Percentiles rank a stretch among this genome's conserved stretches.
phyloP scores from a whole-genome alignment of 2,888 invertebrate genomes.

The Choreutis nemorana region DNA sequence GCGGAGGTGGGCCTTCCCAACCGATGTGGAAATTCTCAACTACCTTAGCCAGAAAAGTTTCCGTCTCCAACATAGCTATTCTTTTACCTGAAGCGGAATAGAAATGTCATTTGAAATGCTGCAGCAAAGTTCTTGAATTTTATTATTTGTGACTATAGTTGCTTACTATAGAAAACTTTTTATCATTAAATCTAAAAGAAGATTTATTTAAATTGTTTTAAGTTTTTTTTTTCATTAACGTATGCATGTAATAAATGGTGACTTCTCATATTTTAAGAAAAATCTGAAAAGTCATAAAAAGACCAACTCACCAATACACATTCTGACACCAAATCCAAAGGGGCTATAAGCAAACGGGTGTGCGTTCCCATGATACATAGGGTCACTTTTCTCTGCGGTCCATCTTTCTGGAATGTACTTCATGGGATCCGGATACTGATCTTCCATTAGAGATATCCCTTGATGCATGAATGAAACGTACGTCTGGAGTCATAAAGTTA shows the following conservation, averaged over 20 bases:
- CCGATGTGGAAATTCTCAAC: constrained; percentile 26
- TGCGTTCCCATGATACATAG: constrained; percentile 43
- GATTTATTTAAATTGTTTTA: too few relatives aligned
- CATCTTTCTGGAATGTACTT: constrained; percentile 81
- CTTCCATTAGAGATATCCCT: constrained; percentile 68
- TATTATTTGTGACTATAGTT: too few relatives aligned
- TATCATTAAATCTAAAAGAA: too few relatives aligned
- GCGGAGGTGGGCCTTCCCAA: constrained; percentile 32
- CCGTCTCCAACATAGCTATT: constrained; percentile 68
- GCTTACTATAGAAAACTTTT: too few relatives aligned
- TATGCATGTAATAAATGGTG: too few relatives aligned
- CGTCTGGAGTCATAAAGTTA: too few relatives aligned
- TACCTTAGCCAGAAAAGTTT: constrained; percentile 34
- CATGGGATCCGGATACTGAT: constrained; percentile 69
- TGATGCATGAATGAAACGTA: constrained; percentile 52
- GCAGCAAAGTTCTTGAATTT: too few relatives aligned
- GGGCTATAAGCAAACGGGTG: constrained; percentile 71
- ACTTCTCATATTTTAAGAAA: too few relatives aligned
- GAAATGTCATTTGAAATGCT: constrained; percentile 48
- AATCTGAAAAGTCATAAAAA: too few relatives aligned
- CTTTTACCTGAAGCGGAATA: constrained; percentile 60
- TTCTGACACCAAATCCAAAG: constrained; percentile 73
- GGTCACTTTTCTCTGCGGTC: constrained; percentile 45
- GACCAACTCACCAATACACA: constrained; percentile 77
- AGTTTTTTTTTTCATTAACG: too few relatives aligned